Conservation (phyloP, 2,113 vertebrate genomes). For the Hemiscyllium ocellatum region DNA sequence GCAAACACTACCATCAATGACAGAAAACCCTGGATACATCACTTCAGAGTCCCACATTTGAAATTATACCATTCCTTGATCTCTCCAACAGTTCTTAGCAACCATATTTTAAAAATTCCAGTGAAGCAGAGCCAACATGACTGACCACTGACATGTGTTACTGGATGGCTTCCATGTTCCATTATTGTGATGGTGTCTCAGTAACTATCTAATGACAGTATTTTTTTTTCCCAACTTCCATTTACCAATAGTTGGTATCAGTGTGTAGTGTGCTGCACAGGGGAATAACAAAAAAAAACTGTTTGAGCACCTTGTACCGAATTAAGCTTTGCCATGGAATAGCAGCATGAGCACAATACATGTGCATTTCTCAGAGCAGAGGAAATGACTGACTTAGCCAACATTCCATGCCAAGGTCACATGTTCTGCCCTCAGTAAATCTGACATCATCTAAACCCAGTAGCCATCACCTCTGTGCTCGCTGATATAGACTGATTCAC, state of each 20-base stretch:
- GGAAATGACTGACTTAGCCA: not conserved
- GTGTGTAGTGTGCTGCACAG: not conserved
- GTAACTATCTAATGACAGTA: not conserved
- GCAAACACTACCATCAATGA: not conserved
- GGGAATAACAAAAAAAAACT: not conserved
- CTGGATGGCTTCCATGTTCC: not conserved
- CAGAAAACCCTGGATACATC: not conserved
- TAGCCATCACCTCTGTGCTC: no score
- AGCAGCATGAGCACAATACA: not conserved
- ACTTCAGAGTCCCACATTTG: not conserved
- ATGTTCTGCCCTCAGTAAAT: no score
- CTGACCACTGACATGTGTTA: not conserved
- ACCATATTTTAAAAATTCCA: not conserved
- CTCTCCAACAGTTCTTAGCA: not conserved
- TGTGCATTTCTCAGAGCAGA: not conserved
- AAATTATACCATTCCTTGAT: not conserved
- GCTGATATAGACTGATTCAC: no score
- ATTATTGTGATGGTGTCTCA: not conserved
- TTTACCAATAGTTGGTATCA: not conserved
- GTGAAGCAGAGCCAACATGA: not conserved
- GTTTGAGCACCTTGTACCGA: not conserved
- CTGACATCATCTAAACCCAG: no score
- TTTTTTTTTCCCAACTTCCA: not conserved
- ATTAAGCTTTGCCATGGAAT: not conserved
- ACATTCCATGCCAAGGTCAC: no score